Conservation (phyloP, 1,140 invertebrate species). For the Drosophila ercepeae region DNA sequence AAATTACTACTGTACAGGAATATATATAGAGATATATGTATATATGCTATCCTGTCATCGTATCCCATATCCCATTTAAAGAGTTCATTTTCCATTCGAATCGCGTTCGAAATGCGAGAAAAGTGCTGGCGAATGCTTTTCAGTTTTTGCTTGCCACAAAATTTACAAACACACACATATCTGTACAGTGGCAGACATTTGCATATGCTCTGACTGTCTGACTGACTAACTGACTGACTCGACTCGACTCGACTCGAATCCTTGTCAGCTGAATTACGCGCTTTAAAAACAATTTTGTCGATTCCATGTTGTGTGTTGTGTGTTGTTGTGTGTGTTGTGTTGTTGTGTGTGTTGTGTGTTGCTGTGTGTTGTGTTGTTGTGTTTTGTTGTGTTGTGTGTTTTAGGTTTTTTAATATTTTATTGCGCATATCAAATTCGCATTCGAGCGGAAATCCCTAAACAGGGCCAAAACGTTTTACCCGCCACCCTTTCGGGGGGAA, state of each 20-base stretch:
- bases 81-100: slow-evolving; percentile 72
- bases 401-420: slow-evolving; percentile 73
- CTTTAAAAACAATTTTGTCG: slow-evolving; percentile 80
- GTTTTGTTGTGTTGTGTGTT: slow-evolving; percentile 35
- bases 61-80: slow-evolving; percentile 72
- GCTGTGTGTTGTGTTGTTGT: slow-evolving; percentile 29
- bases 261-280: slow-evolving; percentile 75
- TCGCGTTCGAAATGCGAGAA: slow-evolving; percentile 61
- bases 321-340: slow-evolving; percentile 32
- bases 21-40: neutral
- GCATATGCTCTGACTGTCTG: slow-evolving; percentile 36
- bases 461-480: slow-evolving; percentile 60
- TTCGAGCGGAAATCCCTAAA: slow-evolving; percentile 80
- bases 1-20: neutral
- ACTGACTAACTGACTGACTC: slow-evolving; percentile 31
- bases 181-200: slow-evolving; percentile 15
- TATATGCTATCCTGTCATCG: slow-evolving; percentile 27
- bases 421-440: slow-evolving; percentile 81
- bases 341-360: slow-evolving; percentile 39
- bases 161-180: slow-evolving; percentile 28
- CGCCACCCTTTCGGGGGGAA: neutral
- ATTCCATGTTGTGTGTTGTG: slow-evolving; percentile 42
- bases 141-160: slow-evolving; percentile 18
- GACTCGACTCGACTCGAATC: slow-evolving; percentile 42
- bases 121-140: slow-evolving; percentile 49